phyloP scores from a whole-genome alignment of 2,113 vertebrate genomes.

The Gopherus flavomarginatus region DNA sequence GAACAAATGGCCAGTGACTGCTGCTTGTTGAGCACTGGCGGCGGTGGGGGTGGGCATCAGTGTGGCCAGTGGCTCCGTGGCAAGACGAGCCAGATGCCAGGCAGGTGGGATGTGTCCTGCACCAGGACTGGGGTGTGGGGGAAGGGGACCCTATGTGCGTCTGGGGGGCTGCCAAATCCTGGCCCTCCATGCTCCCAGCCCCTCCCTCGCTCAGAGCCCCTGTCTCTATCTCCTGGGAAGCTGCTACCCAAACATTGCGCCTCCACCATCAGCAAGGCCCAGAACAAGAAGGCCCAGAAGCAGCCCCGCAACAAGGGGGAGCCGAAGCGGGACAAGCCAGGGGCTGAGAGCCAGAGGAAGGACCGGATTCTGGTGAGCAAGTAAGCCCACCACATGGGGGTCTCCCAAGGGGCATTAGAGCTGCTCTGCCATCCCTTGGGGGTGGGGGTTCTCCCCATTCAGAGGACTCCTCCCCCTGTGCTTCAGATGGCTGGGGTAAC shows the following conservation, averaged over 20 bases:
- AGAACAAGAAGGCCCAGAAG: slow-evolving; percentile 87
- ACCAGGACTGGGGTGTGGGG: no score
- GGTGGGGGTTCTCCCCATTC: no score
- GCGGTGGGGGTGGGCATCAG: no score
- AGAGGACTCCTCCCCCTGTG: no score
- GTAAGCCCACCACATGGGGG: slow-evolving; percentile 72
- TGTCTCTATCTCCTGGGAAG: slow-evolving; percentile 65
- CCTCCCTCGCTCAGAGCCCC: accelerated
- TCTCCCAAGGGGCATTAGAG: not conserved
- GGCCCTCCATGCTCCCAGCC: accelerated
- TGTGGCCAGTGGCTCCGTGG: no score
- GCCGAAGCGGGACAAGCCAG: slow-evolving; percentile 87
- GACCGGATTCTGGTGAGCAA: slow-evolving; percentile 88
- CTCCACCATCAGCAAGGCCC: slow-evolving; percentile 88
- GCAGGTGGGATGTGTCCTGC: not conserved
- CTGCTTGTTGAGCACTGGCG: no score
- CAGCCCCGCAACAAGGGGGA: slow-evolving; percentile 83
- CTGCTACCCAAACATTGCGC: slow-evolving; percentile 91
- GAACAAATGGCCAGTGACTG: no score
- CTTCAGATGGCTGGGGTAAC: no score
- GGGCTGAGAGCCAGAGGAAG: slow-evolving; percentile 90
- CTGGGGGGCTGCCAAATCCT: not conserved
- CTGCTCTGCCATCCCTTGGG: no score
- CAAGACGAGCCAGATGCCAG: not conserved
- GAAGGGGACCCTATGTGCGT: no score